Base-by-base conservation (phyloP, 92 coral and sea anemone genomes). In the Siderastrea radians region DNA sequence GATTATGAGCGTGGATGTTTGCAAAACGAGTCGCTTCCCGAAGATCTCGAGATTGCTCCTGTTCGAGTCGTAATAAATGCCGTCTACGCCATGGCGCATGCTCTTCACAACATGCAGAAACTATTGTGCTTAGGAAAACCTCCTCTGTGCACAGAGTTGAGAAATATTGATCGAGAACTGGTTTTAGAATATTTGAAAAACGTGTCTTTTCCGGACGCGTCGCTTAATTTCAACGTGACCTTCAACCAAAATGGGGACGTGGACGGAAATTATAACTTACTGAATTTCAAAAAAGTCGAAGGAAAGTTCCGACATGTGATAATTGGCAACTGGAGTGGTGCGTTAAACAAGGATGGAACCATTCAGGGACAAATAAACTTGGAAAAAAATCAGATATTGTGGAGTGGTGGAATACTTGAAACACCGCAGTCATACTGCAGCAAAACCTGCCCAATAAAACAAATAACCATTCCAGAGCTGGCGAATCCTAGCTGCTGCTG, bases 1-100 rank as follows among this genome's bases (percentile, higher is more conserved):
- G 86, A 91, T 70, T 90, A 68, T 77, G 19, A 92, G 7, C 82
- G 69, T 2, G 74, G 53, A 26, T 97, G 99, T 69, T 19, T 9
- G 1, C 78, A 75, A 38, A 53, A 71, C 58, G 98, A 97, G 7
- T 77, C 81, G 10, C 90, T 93, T 4, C 88, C 89, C 1, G 48
- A 73, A 1, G 60, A 87, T 75, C 77, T 91, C 43, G 95, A 91
- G 15, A 93, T 96, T 65, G 98, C 98, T 12, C 96, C 98, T 3
- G 95, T 96, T 11, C 89, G 99, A 53, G 99, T 95, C 1, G 94
- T 96, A 8, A 93, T 96, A 15, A 96, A 96, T 74, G 99, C 99
- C 9, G 93, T 96, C 4, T 93, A 95, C 74, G 98, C 99, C 53
- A 90, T 93, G 81, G 96, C 98, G 10, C 88, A 96, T 82, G 95